phyloP scores from a whole-genome alignment of 2,113 vertebrate genomes.

The Anthoscopus minutus region DNA sequence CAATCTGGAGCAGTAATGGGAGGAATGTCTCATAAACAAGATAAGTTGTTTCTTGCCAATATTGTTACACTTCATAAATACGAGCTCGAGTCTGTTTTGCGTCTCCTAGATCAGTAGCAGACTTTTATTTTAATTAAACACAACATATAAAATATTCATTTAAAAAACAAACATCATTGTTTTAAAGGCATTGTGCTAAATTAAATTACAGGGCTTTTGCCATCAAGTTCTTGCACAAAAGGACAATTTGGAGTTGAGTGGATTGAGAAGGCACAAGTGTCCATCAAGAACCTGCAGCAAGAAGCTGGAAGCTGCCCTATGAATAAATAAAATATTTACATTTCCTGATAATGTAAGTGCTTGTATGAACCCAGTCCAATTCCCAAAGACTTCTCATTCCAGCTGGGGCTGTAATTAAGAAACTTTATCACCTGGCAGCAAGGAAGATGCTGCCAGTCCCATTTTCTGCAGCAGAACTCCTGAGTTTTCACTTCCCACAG shows the following conservation, averaged over 20 bases:
- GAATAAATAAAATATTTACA: slow-evolving; percentile 74
- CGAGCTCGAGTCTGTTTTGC: slow-evolving; percentile 71
- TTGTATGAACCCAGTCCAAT: slow-evolving; percentile 70
- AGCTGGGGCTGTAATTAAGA: slow-evolving; percentile 65
- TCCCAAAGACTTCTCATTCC: slow-evolving; percentile 61
- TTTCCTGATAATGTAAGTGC: slow-evolving; percentile 71
- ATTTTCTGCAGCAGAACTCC: slow-evolving; percentile 34
- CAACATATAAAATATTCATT: slow-evolving; percentile 79
- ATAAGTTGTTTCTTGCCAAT: slow-evolving; percentile 78
- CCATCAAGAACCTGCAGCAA: slow-evolving; percentile 66
- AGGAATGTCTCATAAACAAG: slow-evolving; percentile 80
- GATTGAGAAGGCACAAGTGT: slow-evolving; percentile 62
- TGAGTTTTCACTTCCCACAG: slow-evolving; percentile 41
- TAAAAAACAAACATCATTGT: slow-evolving; percentile 76
- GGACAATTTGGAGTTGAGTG: slow-evolving; percentile 53
- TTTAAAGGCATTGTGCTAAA: slow-evolving; percentile 70
- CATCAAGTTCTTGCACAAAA: slow-evolving; percentile 43
- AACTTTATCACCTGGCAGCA: slow-evolving; percentile 47
- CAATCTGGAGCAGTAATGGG: slow-evolving; percentile 79
- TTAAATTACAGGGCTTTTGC: slow-evolving; percentile 60
- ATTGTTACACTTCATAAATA: slow-evolving; percentile 79
- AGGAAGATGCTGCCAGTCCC: slow-evolving; percentile 50
- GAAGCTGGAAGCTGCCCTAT: slow-evolving; percentile 45
- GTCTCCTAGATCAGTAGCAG: slow-evolving; percentile 73
- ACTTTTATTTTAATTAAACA: slow-evolving; percentile 84